Evolutionary conservation across 2,888 invertebrate species (phyloP).

Genomic region (Mycogona germanica): DNA sequence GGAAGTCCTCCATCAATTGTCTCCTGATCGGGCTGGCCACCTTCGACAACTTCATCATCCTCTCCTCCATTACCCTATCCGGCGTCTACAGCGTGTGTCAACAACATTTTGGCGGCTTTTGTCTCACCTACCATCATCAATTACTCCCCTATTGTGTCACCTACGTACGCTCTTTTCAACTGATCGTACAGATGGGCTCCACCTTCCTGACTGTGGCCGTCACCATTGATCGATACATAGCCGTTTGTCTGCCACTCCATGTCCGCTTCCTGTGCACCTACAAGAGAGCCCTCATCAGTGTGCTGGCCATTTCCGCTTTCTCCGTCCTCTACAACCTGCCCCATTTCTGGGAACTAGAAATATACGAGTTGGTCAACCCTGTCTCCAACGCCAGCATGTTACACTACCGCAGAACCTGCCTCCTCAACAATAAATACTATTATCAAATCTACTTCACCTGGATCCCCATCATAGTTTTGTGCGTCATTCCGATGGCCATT

Average conservation of each 20-base stretch:
- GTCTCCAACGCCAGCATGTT: conserved; percentile 19
- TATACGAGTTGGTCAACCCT: conserved; percentile 23
- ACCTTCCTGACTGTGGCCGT: conserved; percentile 64
- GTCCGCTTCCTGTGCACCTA: conserved; percentile 86
- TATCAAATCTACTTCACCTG: conserved; percentile 78
- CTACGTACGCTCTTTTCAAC: conserved; percentile 41
- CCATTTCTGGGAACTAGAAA: conserved; percentile 39
- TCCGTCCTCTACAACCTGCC: conserved; percentile 77
- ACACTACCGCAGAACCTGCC: conserved; percentile 43
- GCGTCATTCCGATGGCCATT: conserved; percentile 78
- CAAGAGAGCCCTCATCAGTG: conserved; percentile 69
- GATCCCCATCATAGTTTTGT: conserved; percentile 88
- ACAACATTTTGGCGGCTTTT: conserved; percentile 77
- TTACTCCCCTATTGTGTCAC: conserved; percentile 64
- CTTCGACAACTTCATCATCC: conserved; percentile 81
- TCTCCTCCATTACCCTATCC: conserved; percentile 53
- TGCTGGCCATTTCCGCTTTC: conserved; percentile 63
- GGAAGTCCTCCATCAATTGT: conserved; percentile 93
- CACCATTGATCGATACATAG: conserved; percentile 75
- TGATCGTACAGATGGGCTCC: conserved; percentile 62
- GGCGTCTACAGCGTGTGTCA: conserved; percentile 73
- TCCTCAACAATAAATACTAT: conserved; percentile 59
- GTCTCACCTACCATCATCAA: conserved; percentile 52
- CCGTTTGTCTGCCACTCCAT: conserved; percentile 52
- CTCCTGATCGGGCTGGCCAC: conserved; percentile 83